These are phyloP conservation scores for Pilophorus perplexus DNA, from an alignment of 2,888 invertebrate genomes.

Conservation along the genomic window DNA sequence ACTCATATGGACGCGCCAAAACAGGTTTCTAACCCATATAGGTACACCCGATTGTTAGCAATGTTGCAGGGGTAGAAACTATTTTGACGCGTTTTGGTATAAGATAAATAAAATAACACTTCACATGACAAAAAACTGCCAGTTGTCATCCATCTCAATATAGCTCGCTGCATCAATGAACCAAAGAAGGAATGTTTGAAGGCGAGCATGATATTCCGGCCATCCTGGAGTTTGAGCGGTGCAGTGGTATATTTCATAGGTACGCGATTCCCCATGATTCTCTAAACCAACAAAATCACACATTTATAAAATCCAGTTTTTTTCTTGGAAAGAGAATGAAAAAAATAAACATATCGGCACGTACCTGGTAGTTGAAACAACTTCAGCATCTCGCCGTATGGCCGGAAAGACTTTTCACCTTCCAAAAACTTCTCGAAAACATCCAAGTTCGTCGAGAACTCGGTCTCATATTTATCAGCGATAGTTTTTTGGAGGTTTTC, in stretches of 20 bases:
- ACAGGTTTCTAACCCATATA: too few relatives aligned
- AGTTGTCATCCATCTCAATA: conserved; percentile 89
- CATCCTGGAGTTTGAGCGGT: conserved; percentile 71
- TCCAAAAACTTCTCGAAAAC: conserved; percentile 66
- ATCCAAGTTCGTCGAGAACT: conserved; percentile 69
- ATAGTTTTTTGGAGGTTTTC: conserved; percentile 73
- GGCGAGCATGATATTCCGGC: conserved; percentile 71
- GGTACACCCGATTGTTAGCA: too few relatives aligned
- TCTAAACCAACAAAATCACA: background rate
- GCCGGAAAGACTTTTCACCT: conserved; percentile 73
- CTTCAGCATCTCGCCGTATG: conserved; percentile 68
- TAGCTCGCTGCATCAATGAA: conserved; percentile 95
- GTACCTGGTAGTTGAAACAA: conserved; percentile 55
- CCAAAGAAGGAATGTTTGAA: conserved; percentile 91
- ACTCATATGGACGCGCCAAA: background rate
- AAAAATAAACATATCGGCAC: too few relatives aligned
- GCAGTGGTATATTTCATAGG: conserved; percentile 78
- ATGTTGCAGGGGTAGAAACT: too few relatives aligned
- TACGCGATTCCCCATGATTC: background rate
- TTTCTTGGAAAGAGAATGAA: too few relatives aligned
- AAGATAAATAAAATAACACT: too few relatives aligned
- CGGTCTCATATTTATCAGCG: conserved; percentile 66
- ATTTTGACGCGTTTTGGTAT: too few relatives aligned
- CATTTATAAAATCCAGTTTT: too few relatives aligned
- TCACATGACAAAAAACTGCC: conserved; percentile 83